Percentiles rank a stretch among this genome's conserved stretches.
These are phyloP conservation scores for Phocoena phocoena DNA, from an alignment of 2,113 vertebrate species.

Conservation along the genomic window DNA sequence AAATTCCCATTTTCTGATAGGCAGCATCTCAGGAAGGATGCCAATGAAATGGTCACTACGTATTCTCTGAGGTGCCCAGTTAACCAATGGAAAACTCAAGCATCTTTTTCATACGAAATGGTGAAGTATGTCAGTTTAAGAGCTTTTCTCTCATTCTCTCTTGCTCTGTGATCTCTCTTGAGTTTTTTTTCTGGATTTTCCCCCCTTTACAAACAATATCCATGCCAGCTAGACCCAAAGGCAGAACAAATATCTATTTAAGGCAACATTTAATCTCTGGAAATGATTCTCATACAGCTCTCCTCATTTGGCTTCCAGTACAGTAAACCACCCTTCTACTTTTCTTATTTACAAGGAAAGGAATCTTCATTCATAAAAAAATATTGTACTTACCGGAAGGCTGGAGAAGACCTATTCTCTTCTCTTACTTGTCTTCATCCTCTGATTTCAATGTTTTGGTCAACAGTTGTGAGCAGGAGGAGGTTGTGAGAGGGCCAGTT, in stretches of 20 bases:
- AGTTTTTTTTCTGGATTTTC: background rate
- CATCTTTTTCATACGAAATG: background rate
- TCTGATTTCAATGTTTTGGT: background rate
- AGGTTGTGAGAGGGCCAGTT: background rate
- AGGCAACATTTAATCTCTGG: background rate
- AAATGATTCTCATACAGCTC: background rate
- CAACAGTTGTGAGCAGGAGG: fast-evolving
- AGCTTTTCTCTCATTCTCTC: no score
- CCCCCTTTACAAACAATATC: background rate
- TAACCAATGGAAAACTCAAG: background rate
- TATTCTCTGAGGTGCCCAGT: background rate
- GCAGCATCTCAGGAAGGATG: background rate
- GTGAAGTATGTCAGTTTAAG: background rate
- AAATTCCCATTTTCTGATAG: background rate
- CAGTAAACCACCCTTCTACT: background rate
- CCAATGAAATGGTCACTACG: background rate
- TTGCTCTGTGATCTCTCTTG: background rate
- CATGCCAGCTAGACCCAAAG: background rate
- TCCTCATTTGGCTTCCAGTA: background rate
- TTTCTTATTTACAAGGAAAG: background rate
- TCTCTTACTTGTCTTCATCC: background rate
- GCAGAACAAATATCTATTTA: background rate
- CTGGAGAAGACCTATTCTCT: background rate
- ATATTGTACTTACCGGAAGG: background rate
- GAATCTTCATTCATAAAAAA: background rate